Evolutionary conservation across 2,888 invertebrate species (phyloP).

Genomic region (Lasioglossum pauxillum): DNA sequence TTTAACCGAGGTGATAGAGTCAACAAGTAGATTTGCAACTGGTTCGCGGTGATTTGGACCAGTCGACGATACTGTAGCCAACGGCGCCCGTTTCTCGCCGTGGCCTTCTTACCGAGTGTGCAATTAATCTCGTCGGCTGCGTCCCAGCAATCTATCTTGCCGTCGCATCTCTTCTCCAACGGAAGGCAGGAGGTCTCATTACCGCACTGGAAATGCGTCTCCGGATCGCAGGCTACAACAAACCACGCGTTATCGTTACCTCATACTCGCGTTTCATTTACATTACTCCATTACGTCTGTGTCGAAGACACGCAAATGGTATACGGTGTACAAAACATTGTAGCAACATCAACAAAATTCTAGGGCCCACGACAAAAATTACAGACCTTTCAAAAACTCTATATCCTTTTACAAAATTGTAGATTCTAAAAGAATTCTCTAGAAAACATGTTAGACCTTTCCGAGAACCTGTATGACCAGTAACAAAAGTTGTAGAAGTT

Average conservation of each 20-base stretch:
- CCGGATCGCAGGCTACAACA: slow-evolving; percentile 88
- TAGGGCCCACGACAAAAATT: not conserved
- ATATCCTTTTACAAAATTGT: not conserved
- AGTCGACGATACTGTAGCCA: slow-evolving; percentile 24
- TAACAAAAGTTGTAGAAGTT: not conserved
- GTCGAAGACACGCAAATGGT: not conserved
- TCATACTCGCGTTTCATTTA: not conserved
- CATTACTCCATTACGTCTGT: not conserved
- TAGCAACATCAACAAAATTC: not conserved
- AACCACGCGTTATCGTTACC: slow-evolving; percentile 19
- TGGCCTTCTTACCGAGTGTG: slow-evolving; percentile 86
- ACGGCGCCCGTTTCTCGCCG: slow-evolving; percentile 1
- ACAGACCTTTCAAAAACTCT: no score
- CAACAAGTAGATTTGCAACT: not conserved
- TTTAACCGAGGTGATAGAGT: not conserved
- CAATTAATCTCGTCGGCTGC: slow-evolving; percentile 91
- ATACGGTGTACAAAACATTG: not conserved
- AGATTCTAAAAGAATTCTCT: no score
- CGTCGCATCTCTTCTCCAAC: slow-evolving; percentile 89
- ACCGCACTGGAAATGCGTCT: slow-evolving; percentile 90
- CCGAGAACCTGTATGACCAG: not conserved
- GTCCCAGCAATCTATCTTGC: slow-evolving; percentile 92
- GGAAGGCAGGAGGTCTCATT: slow-evolving; percentile 90
- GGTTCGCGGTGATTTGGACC: slow-evolving; percentile 7
- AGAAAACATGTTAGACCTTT: not conserved